These are phyloP conservation scores for Brachyistius frenatus DNA, from an alignment of 2,113 vertebrate species.

Conservation along the genomic window DNA sequence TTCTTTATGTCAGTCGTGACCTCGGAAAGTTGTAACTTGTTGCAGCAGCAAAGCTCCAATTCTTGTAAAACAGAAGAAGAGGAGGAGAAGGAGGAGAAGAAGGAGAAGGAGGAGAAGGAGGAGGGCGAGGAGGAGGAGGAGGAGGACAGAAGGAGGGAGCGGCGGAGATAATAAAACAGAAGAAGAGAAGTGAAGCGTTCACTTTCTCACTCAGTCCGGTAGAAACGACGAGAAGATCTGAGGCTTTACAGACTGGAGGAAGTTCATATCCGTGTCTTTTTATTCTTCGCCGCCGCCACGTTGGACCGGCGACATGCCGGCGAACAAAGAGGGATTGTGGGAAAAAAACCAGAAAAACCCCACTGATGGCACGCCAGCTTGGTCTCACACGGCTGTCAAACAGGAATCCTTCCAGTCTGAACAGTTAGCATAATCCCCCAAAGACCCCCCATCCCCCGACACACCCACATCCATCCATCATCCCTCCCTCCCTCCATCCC, in stretches of 20 bases:
- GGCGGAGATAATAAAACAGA: not conserved
- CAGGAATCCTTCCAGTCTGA: conserved; percentile 73
- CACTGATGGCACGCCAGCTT: conserved; percentile 67
- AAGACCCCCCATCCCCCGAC: not conserved
- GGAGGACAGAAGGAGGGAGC: not conserved
- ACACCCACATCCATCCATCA: not conserved
- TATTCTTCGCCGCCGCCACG: conserved; percentile 6
- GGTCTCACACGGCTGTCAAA: conserved; percentile 78
- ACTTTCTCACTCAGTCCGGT: conserved; percentile 40
- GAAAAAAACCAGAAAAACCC: conserved; percentile 6
- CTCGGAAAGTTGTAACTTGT: too few relatives aligned
- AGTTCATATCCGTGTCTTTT: conserved; percentile 65
- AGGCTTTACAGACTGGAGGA: conserved; percentile 59
- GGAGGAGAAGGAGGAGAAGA: too few relatives aligned
- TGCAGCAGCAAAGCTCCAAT: too few relatives aligned
- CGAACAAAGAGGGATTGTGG: conserved; percentile 83
- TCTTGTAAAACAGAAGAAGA: too few relatives aligned
- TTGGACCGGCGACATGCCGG: conserved; percentile 63
- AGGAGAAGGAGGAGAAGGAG: not conserved
- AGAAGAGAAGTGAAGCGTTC: conserved; percentile 49
- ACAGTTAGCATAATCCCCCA: conserved; percentile 71
- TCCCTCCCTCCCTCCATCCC: too few relatives aligned
- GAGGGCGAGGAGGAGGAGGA: not conserved
- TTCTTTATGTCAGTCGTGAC: too few relatives aligned
- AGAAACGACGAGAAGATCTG: conserved; percentile 58